phyloP scores from a whole-genome alignment of 2,113 vertebrate species.

The Hiodon tergisus region DNA sequence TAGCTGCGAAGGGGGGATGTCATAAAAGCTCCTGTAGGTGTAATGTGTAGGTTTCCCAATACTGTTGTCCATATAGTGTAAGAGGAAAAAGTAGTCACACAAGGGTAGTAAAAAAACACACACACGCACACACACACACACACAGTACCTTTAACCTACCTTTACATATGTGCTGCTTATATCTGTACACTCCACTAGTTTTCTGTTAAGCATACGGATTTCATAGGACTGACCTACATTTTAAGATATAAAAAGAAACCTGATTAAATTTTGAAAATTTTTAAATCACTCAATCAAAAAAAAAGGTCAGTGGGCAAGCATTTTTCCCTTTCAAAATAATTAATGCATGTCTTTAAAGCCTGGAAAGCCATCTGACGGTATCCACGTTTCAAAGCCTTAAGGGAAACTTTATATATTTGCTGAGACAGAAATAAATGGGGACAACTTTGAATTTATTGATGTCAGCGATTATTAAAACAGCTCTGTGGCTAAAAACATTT shows the following conservation, averaged over 20 bases:
- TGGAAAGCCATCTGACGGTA: too few relatives aligned
- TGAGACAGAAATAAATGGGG: too few relatives aligned
- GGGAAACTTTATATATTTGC: too few relatives aligned
- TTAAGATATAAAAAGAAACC: constrained; percentile 57
- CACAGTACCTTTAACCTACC: constrained; percentile 65
- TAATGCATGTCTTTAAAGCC: constrained; percentile 38
- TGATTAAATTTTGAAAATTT: constrained; percentile 51
- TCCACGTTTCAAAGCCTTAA: too few relatives aligned
- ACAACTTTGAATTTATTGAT: too few relatives aligned
- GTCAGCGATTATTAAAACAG: too few relatives aligned
- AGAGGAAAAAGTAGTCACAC: constrained; percentile 33
- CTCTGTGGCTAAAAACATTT: too few relatives aligned
- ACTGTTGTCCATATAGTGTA: too few relatives aligned
- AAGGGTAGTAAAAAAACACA: constrained; percentile 28
- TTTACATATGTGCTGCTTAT: constrained; percentile 88
- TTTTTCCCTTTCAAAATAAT: constrained; percentile 77
- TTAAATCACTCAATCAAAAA: constrained; percentile 47
- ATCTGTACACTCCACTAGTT: constrained; percentile 87
- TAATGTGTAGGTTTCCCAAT: too few relatives aligned
- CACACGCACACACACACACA: constrained; percentile 34
- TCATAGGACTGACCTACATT: constrained; percentile 92
- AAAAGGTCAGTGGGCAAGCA: constrained; percentile 37
- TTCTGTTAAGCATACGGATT: constrained; percentile 90
- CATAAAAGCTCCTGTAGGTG: too few relatives aligned
- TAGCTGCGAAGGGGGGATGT: too few relatives aligned